A percentile compares a stretch with the other conserved stretches of the same genome.
Evolutionary conservation across 1,140 invertebrate species (phyloP).

Genomic region (Manduca sexta): DNA sequence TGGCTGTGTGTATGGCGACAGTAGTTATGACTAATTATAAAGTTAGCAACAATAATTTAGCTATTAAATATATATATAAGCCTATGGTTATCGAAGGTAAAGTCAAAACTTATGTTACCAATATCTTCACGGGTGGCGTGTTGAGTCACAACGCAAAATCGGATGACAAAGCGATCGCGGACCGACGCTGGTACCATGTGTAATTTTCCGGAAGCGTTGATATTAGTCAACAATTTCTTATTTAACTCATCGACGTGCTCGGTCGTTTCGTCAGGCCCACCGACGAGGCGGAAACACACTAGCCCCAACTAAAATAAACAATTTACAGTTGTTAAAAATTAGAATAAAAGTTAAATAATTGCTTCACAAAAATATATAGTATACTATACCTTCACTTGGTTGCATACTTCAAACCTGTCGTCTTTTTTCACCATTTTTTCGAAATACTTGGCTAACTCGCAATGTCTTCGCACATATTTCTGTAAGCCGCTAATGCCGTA

Average conservation of each 20-base stretch:
- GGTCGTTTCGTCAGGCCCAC: slow-evolving; percentile 77
- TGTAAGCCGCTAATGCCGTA: slow-evolving; percentile 96
- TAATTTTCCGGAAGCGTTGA: slow-evolving; percentile 96
- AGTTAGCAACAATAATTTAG: no score
- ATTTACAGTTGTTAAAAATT: neutral
- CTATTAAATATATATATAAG: no score
- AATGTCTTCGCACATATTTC: slow-evolving; percentile 94
- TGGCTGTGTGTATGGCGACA: no score
- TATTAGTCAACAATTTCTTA: slow-evolving; percentile 93
- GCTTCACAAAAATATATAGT: neutral
- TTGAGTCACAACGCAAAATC: slow-evolving; percentile 96
- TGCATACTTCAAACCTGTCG: slow-evolving; percentile 94
- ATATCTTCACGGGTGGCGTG: slow-evolving; percentile 92
- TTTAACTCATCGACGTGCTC: slow-evolving; percentile 81
- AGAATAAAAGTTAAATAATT: neutral
- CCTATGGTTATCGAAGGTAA: no score
- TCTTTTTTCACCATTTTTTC: slow-evolving; percentile 90
- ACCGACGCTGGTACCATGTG: slow-evolving; percentile 98
- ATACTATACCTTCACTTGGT: slow-evolving; percentile 92
- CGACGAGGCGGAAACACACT: slow-evolving; percentile 90
- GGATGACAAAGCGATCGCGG: slow-evolving; percentile 93
- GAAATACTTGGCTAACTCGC: slow-evolving; percentile 94
- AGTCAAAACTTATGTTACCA: slow-evolving; percentile 74
- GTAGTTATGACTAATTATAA: no score
- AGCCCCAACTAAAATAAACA: slow-evolving; percentile 78